Conservation (phyloP, 2,888 invertebrate genomes). For the Heteromurus nitidus region DNA sequence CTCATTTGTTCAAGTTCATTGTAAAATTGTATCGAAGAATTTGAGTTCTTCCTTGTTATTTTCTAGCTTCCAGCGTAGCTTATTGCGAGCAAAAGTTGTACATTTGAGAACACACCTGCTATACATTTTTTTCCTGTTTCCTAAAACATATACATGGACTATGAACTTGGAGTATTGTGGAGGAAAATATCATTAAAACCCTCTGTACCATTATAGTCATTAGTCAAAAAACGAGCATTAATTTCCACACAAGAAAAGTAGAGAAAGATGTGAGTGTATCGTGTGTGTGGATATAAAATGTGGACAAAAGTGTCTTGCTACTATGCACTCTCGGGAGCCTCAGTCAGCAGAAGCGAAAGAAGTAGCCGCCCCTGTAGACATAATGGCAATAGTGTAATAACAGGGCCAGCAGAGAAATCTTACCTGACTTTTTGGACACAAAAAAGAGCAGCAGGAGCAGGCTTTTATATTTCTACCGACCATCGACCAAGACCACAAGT, state of each 20-base stretch:
- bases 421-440: too few relatives aligned
- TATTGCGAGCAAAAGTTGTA: background rate
- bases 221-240: slow-evolving; percentile 36
- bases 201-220: slow-evolving; percentile 47
- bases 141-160: too few relatives aligned
- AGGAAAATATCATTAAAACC: slow-evolving; percentile 46
- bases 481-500: too few relatives aligned
- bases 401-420: slow-evolving; percentile 33
- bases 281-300: background rate
- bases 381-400: slow-evolving; percentile 59
- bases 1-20: slow-evolving; percentile 29
- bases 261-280: slow-evolving; percentile 4
- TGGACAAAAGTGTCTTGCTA: background rate
- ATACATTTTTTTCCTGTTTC: background rate
- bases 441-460: slow-evolving; percentile 22
- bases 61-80: slow-evolving; percentile 44
- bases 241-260: slow-evolving; percentile 11
- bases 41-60: slow-evolving; percentile 58
- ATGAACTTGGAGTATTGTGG: too few relatives aligned
- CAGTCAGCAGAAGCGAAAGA: slow-evolving; percentile 31
- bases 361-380: slow-evolving; percentile 64
- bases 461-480: too few relatives aligned
- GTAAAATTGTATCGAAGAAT: too few relatives aligned
- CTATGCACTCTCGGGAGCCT: background rate
- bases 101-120: slow-evolving; percentile 7